Conservation (phyloP, 1,140 invertebrate species). For the Sinella curviseta region DNA sequence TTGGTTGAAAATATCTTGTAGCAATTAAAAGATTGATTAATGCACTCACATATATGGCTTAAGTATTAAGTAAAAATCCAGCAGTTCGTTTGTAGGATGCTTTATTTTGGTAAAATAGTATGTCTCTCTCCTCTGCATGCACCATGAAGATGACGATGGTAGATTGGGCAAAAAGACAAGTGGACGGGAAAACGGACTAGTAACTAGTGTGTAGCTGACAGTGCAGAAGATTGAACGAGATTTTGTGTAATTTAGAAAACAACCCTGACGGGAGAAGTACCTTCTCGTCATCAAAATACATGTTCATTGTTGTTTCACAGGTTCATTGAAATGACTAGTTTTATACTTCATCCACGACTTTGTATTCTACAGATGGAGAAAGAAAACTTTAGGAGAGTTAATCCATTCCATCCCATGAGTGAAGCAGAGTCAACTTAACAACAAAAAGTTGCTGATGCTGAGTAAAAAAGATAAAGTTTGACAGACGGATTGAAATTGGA, state of each 20-base stretch:
- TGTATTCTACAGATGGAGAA: constrained; percentile 9
- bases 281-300: not conserved
- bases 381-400: constrained; percentile 24
- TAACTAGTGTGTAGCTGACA: not conserved
- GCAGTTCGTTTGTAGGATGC: too few species aligned
- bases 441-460: constrained; percentile 1
- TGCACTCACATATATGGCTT: too few species aligned
- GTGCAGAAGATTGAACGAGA: constrained; percentile 13
- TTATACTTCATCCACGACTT: too few species aligned
- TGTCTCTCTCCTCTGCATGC: too few species aligned
- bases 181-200: not conserved
- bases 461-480: constrained; percentile 34
- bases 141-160: too few species aligned
- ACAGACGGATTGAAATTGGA: constrained; percentile 43
- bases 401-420: not conserved
- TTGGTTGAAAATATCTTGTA: too few species aligned
- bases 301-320: too few species aligned
- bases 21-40: too few species aligned
- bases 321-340: too few species aligned
- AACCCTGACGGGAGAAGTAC: not conserved
- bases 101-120: too few species aligned
- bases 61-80: too few species aligned
- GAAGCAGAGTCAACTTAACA: not conserved
- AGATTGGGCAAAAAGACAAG: too few species aligned
- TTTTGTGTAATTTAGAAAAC: not conserved